phyloP scores from a whole-genome alignment of 2,113 vertebrate genomes.

The Scalopus aquaticus region DNA sequence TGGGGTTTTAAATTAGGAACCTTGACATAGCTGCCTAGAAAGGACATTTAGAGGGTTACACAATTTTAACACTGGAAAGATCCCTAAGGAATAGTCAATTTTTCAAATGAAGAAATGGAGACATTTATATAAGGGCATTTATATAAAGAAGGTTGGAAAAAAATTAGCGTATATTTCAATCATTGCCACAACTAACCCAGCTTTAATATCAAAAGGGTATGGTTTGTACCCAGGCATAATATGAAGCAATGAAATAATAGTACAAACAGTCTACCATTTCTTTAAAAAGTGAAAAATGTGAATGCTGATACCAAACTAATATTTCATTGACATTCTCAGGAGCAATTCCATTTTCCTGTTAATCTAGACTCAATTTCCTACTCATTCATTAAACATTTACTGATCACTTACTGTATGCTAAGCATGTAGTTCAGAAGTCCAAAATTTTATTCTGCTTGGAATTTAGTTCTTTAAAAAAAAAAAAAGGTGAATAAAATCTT shows the following conservation, averaged over 20 bases:
- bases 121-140: neutral
- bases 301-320: neutral
- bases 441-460: constrained; percentile 22
- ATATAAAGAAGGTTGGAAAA: neutral
- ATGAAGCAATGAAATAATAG: neutral
- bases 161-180: neutral
- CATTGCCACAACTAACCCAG: neutral
- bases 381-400: constrained; percentile 15
- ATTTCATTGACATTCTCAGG: constrained; percentile 17
- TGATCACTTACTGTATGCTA: constrained; percentile 4
- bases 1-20: constrained; percentile 35
- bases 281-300: neutral
- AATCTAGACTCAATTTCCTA: neutral
- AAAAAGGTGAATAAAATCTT: neutral
- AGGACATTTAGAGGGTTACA: constrained; percentile 35
- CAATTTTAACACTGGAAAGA: constrained; percentile 24
- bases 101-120: constrained; percentile 53
- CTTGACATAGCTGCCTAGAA: neutral
- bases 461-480: constrained; percentile 25
- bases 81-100: neutral
- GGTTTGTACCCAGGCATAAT: neutral
- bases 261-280: neutral
- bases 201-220: neutral
- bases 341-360: constrained; percentile 27
- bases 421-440: neutral